These are phyloP conservation scores for Tuberolachnus salignus DNA, from an alignment of 2,888 invertebrate species.

Conservation along the genomic window DNA sequence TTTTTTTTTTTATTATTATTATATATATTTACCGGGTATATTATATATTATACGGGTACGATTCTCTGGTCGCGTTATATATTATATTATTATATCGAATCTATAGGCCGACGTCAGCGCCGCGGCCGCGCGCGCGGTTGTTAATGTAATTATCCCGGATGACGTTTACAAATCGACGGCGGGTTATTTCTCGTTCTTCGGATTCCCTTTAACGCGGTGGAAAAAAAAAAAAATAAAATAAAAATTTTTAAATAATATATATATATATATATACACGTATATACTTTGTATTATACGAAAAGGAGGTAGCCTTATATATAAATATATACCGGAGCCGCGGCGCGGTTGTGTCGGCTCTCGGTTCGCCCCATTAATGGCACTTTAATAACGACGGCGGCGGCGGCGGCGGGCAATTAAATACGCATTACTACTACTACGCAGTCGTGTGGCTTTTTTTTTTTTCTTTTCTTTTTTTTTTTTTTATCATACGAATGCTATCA, in stretches of 20 bases:
- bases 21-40: neutral
- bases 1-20: no score
- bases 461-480: no score
- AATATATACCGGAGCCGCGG: neutral
- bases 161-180: slow-evolving; percentile 54
- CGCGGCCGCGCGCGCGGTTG: slow-evolving; percentile 14
- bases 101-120: neutral
- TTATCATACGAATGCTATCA: neutral
- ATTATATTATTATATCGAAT: slow-evolving; percentile 44
- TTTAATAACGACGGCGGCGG: slow-evolving; percentile 51
- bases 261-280: slow-evolving; percentile 12
- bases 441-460: no score
- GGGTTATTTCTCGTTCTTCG: slow-evolving; percentile 7
- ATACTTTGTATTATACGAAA: no score
- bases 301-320: slow-evolving; percentile 22
- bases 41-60: no score
- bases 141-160: slow-evolving; percentile 52
- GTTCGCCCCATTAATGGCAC: slow-evolving; percentile 49
- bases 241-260: neutral
- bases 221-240: slow-evolving; percentile 39
- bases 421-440: slow-evolving; percentile 45
- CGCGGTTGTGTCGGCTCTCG: neutral
- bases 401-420: slow-evolving; percentile 54
- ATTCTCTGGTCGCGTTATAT: neutral
- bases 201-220: slow-evolving; percentile 28